These are phyloP conservation scores for Alloplasta piceator DNA, from an alignment of 2,888 invertebrate species.

Conservation along the genomic window DNA sequence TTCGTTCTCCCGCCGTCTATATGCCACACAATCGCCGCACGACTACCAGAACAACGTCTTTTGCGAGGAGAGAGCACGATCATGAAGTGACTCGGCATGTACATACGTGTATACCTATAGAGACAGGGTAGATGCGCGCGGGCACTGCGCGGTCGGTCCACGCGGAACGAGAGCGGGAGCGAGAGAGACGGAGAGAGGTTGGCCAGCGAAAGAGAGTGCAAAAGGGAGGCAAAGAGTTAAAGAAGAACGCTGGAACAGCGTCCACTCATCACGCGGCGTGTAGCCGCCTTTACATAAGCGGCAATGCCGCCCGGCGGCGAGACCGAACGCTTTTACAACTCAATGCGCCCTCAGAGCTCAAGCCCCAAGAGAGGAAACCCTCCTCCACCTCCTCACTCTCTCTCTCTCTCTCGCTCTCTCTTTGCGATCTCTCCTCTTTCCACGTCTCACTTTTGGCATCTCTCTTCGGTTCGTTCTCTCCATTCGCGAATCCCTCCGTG, in stretches of 20 bases:
- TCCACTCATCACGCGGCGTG: conserved; percentile 83
- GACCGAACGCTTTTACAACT: conserved; percentile 83
- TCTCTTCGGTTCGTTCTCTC: conserved; percentile 64
- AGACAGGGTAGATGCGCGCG: conserved; percentile 47
- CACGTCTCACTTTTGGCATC: conserved; percentile 51
- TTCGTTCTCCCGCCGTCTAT: conserved; percentile 41
- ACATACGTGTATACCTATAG: conserved; percentile 22
- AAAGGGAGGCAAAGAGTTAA: conserved; percentile 79
- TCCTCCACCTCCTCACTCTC: conserved; percentile 61
- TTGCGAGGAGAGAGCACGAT: conserved; percentile 60
- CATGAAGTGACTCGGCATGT: conserved; percentile 43
- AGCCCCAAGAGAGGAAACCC: conserved; percentile 49
- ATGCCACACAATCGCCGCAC: conserved; percentile 59
- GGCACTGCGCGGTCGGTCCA: conserved; percentile 56
- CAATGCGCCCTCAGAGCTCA: conserved; percentile 79
- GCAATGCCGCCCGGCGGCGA: conserved; percentile 81
- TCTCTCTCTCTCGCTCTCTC: conserved; percentile 40
- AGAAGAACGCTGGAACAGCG: conserved; percentile 82
- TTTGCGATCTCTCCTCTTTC: conserved; percentile 31
- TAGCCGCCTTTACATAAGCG: conserved; percentile 83
- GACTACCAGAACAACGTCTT: conserved; percentile 63
- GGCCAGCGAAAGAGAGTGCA: conserved; percentile 69
- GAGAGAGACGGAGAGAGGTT: conserved; percentile 23
- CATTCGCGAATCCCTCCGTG: conserved; percentile 56
- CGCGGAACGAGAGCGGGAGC: conserved; percentile 37